These are phyloP conservation scores for Littorina saxatilis DNA, from an alignment of 1,140 invertebrate genomes.

Conservation along the genomic window DNA sequence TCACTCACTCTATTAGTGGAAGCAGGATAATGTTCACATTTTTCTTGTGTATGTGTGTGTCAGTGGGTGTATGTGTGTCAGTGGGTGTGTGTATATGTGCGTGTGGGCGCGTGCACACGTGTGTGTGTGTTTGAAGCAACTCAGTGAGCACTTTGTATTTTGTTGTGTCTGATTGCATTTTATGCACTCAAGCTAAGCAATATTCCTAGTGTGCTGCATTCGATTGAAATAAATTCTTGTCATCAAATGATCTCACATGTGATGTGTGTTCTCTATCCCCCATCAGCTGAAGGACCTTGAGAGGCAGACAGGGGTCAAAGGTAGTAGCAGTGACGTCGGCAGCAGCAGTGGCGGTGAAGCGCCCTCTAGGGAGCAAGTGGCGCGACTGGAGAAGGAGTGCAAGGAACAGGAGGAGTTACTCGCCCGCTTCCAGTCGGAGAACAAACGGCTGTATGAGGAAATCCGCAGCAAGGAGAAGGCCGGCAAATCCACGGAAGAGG, in stretches of 20 bases:
- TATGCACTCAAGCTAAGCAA: too few species aligned
- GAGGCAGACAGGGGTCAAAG: neutral
- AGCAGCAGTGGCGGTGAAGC: neutral
- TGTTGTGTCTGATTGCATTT: neutral
- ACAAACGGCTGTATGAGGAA: slow-evolving; percentile 71
- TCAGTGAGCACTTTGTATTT: too few species aligned
- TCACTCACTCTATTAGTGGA: neutral
- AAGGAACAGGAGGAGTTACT: slow-evolving; percentile 70
- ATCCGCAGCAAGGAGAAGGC: slow-evolving; percentile 63
- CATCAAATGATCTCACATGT: too few species aligned
- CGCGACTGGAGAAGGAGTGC: slow-evolving; percentile 62
- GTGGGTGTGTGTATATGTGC: too few species aligned
- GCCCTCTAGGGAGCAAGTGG: slow-evolving; percentile 4
- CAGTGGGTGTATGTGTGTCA: too few species aligned
- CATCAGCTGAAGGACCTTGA: slow-evolving; percentile 44
- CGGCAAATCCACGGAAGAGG: slow-evolving; percentile 66
- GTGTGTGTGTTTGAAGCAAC: too few species aligned
- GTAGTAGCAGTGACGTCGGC: neutral
- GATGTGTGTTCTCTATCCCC: too few species aligned
- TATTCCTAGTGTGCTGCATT: too few species aligned
- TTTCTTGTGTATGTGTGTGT: neutral
- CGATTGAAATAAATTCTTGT: too few species aligned
- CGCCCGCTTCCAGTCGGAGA: slow-evolving; percentile 72
- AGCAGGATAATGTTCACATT: neutral
- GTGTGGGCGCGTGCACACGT: too few species aligned